Evolutionary conservation across 2,888 invertebrate genomes (phyloP).

Genomic region (Cephalotes varians): DNA sequence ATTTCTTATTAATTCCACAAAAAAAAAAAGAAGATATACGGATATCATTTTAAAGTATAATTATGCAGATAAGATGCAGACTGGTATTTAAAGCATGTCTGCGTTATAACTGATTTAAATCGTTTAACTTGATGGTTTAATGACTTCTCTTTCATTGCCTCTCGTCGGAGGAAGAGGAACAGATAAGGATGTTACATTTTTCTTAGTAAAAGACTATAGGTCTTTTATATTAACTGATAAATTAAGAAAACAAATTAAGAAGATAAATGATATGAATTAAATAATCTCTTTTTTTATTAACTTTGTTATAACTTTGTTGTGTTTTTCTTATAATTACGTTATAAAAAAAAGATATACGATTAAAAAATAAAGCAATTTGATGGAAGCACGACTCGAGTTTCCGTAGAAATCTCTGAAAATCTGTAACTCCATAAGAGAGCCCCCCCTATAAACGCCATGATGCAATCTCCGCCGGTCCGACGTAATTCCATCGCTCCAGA

Average conservation of each 20-base stretch:
- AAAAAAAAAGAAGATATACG: neutral
- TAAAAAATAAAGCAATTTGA: neutral
- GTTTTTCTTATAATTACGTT: no score
- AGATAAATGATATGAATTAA: neutral
- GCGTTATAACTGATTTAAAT: slow-evolving; percentile 3
- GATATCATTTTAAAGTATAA: neutral
- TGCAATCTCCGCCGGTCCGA: slow-evolving; percentile 27
- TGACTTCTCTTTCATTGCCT: neutral
- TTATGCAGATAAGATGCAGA: neutral
- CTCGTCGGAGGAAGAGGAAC: neutral
- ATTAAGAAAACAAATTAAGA: neutral
- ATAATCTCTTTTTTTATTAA: neutral
- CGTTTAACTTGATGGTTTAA: slow-evolving; percentile 23
- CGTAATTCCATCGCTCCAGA: slow-evolving; percentile 13
- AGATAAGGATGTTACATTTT: neutral
- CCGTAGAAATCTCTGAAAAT: slow-evolving; percentile 5
- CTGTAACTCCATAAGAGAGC: neutral
- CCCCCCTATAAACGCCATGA: neutral
- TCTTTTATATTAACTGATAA: neutral
- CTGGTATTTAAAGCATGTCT: slow-evolving; percentile 14
- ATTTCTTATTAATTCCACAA: neutral
- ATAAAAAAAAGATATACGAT: no score
- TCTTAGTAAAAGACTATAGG: neutral
- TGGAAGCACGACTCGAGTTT: neutral
- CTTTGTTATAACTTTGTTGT: neutral